Evolutionary conservation across 2,113 vertebrate species (phyloP).

Genomic region (Rhea pennata): DNA sequence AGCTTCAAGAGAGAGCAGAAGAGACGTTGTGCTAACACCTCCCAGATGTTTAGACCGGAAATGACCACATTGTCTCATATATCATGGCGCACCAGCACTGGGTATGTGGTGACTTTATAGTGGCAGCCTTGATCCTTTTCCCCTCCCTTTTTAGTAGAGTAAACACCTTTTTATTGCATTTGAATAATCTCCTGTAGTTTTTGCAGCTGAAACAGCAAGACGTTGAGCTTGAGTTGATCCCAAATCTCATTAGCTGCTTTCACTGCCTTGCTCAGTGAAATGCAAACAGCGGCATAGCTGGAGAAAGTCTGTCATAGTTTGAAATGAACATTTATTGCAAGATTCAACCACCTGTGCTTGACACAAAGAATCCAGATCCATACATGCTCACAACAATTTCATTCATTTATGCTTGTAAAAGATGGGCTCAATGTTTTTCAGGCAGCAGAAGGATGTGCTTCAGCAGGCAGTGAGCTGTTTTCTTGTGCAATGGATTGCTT

Average conservation of each 20-base stretch:
- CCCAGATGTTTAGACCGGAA: not conserved
- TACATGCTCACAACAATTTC: not conserved
- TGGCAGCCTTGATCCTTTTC: not conserved
- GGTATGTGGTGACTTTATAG: not conserved
- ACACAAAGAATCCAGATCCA: not conserved
- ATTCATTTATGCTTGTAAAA: not conserved
- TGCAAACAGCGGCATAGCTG: not conserved
- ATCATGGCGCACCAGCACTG: not conserved
- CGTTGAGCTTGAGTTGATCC: not conserved
- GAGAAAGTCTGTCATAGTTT: not conserved
- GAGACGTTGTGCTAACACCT: not conserved
- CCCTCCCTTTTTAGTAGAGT: not conserved
- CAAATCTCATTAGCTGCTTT: not conserved
- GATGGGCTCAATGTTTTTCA: not conserved
- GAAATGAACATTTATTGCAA: not conserved
- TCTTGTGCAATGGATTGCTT: not conserved
- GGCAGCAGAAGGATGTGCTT: not conserved
- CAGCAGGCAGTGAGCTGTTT: not conserved
- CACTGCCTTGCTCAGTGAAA: not conserved
- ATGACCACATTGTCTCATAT: not conserved
- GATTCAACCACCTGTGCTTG: not conserved
- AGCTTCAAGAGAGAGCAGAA: not conserved
- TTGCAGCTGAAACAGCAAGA: constrained; percentile 19
- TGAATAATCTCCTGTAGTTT: not conserved
- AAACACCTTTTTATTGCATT: not conserved